Conservation (phyloP, 2,888 invertebrate species). For the Nemotelus pantherinus region DNA sequence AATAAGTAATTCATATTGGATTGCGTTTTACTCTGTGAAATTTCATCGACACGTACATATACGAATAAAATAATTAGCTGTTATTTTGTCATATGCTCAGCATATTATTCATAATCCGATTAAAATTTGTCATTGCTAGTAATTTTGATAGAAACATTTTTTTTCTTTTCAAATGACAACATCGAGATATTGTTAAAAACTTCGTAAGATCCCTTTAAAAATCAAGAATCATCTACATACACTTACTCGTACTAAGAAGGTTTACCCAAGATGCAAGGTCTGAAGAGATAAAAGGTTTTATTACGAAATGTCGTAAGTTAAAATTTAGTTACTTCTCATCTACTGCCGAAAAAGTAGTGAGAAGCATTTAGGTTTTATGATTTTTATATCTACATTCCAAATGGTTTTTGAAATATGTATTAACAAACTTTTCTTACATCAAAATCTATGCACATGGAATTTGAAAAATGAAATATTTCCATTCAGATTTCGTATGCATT, state of each 20-base stretch:
- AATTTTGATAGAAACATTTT: slow-evolving; percentile 11
- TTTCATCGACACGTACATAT: too few relatives aligned
- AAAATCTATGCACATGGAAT: not conserved
- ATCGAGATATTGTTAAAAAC: slow-evolving; percentile 36
- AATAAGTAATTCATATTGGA: too few relatives aligned
- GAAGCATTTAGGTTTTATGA: not conserved
- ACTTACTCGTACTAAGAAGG: not conserved
- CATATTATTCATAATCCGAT: too few relatives aligned
- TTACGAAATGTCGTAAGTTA: not conserved
- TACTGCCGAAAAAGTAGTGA: not conserved
- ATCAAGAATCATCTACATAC: not conserved
- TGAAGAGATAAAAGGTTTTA: not conserved
- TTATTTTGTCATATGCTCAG: too few relatives aligned
- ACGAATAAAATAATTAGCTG: too few relatives aligned
- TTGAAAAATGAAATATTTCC: not conserved
- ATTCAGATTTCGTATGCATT: not conserved
- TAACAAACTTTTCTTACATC: not conserved
- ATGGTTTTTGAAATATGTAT: not conserved
- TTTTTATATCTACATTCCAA: not conserved
- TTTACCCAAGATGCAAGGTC: not conserved
- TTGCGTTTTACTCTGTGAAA: too few relatives aligned
- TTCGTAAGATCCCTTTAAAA: slow-evolving; percentile 2
- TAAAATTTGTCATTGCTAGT: not conserved
- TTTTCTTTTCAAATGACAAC: slow-evolving; percentile 27
- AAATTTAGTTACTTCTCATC: not conserved